Base-by-base conservation (phyloP, 1,140 invertebrate genomes). In the Campoletis sonorensis region DNA sequence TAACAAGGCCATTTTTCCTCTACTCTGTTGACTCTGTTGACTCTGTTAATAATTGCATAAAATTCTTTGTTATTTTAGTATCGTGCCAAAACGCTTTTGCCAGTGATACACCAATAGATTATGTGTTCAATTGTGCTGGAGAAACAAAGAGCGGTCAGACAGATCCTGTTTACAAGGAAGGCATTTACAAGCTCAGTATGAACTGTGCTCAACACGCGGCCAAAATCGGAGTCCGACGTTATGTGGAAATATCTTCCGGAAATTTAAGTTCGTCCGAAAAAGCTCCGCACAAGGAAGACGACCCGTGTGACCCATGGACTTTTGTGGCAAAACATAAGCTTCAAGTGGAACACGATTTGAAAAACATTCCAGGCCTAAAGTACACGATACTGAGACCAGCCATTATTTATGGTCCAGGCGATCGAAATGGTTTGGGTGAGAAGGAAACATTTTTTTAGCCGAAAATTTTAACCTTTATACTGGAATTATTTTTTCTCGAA, bases 141-240 rank as follows among this genome's bases (percentile, higher is more conserved):
- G 97, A 98, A 92, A 98, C 97, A 1, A 96, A 97, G 91, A 94
- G 94, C 83, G 96, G 96, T 23, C 97, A 98, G 93, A 96, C 95
- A 49, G 97, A 98, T 90, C 94, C 96, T 0, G 96, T 98, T 10
- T 98, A 98, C 90, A 95, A 95, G 87, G 97, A 98, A 91, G 97
- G 97, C 8, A 97, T 98, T 85, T 93, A 95, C 23, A 97, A 96
- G 86, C 92, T 98, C 2, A 97, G 96, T 88, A 85, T 95, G 15
- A 97, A 97, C 88, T 97, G 97, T 92, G 96, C 96, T 16, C 94
- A 94, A 83, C 94, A 96, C 88, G 96, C 97, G 18, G 95, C 95
- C 8, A 94, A 93, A 85, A 90, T 94, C 72, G 93, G 93, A 78
- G 94, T 96, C 0, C 94, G 94, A 76, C 92, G 94, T 61, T 98